These are phyloP conservation scores for Saccostrea echinata DNA, from an alignment of 1,140 invertebrate species.

Conservation along the genomic window DNA sequence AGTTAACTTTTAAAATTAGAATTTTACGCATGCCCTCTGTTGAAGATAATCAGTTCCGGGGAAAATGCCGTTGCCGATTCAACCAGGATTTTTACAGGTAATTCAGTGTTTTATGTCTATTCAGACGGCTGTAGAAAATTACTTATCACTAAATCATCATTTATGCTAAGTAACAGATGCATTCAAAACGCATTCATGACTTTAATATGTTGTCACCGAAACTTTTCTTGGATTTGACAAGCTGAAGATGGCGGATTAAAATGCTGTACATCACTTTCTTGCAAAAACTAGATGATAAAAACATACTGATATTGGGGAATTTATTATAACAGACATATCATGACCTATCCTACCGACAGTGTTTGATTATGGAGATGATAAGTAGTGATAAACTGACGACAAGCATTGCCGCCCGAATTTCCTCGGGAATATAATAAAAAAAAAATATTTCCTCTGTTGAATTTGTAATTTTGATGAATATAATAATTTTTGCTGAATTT, in stretches of 20 bases:
- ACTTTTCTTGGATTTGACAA: neutral
- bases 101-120: neutral
- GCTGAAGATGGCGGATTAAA: neutral
- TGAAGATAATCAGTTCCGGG: constrained; percentile 49
- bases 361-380: no score
- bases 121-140: neutral
- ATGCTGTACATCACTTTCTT: no score
- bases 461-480: no score
- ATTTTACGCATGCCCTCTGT: constrained; percentile 48
- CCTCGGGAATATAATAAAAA: neutral
- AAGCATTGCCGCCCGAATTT: neutral
- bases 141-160: neutral
- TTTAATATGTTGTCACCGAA: neutral
- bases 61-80: constrained; percentile 73
- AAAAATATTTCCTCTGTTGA: no score
- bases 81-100: constrained; percentile 73
- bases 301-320: no score
- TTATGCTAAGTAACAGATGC: neutral
- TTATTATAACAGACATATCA: no score
- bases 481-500: constrained; percentile 11
- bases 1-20: neutral
- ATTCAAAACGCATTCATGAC: neutral
- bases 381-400: neutral
- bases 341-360: no score
- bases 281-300: no score